Base-by-base conservation (phyloP, 2,113 vertebrate genomes). In the Lonchura striata region DNA sequence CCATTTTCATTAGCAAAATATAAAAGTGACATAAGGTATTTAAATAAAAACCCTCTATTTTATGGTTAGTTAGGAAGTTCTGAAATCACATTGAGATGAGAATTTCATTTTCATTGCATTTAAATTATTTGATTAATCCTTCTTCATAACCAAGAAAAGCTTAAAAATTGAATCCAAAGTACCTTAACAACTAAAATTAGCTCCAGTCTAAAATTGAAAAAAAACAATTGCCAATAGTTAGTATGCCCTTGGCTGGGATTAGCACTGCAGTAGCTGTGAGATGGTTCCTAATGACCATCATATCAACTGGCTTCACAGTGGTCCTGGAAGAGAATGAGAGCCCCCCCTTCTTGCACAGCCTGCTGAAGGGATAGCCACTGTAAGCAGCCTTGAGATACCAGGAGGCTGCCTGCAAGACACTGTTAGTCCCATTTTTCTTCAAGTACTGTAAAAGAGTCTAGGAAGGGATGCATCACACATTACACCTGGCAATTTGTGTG, bases 331-430 rank as follows among this genome's bases (percentile, higher is more conserved):
- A 57, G 9, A 65, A 13, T 15, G 35, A 39, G 37, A 53, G 12
- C 5, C 1, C 19, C 54, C 13, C 20, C 8, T 44, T 66, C 25
- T 33, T 66, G 8, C 0, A 2, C n/a, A 41, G 13, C 25, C 20
- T 69, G 2, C 3, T 23, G 35, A 42, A 47, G 14, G 22, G 8
- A 20, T 4, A 35, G 11, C 13, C 19, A 42, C 13, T 0, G 0
- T 31, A 56, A 28, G 2, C 13, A 42, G 22, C 23, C 15, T 37
- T 59, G 28, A 21, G 60, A 19, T 60, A 37, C 15, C 15, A 74
- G 12, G 8, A 66, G 8, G 28, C 8, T 81, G 14, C 37, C 50
- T 74, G 16, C n/a, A 44, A 65, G 13, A 53, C 7, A 37, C 13
- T 10, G 4, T 27, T 60, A 20, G 27, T 81, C 10, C 7, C 10